Base-by-base conservation (phyloP, 1,140 invertebrate species). In the Steinernema feltiae region DNA sequence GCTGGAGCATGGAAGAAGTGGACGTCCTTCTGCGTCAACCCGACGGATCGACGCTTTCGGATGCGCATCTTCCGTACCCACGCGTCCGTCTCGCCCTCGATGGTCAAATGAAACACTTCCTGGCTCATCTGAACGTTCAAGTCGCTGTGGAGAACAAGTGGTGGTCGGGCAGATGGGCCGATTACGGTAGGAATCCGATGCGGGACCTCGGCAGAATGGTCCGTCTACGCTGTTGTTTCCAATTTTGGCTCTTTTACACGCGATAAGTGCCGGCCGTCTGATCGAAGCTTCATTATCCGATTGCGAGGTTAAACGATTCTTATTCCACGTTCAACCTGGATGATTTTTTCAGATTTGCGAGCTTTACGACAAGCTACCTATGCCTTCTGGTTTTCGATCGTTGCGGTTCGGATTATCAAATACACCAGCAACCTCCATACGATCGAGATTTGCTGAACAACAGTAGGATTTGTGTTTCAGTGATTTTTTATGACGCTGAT, bases 51-150 rank as follows among this genome's bases (percentile, higher is more conserved):
- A n/a, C 24, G 0, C 7, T 78, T 1, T n/a, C 63, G 1, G 53
- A 76, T 21, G 21, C 29, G 7, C 53, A 78, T 71, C 21, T 17
- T n/a, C 32, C 27, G 27, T 78, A 73, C 32, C 76, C 76, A 24
- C 31, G 76, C 21, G 32, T 71, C 24, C 48, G 78, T n/a, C 30
- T 80, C 2, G 77, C 77, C 3, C 53, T 78, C 30, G 78, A 78
- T 32, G 35, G 32, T 1, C 71, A 75, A 18, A 80, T 78, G 77
- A 78, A 80, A 17, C 18, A 78, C 69, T 75, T 78, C 35, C n/a
- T 76, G 1, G 30, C 78, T 15, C 77, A 78, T 48, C 69, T 78
- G 63, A 80, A 79, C 32, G 78, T 78, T 17, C 77, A 78, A 71
- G 41, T 71, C 7, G 31, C 71, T 0, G n/a, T 80, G 63, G 18